phyloP scores from a whole-genome alignment of 2,888 invertebrate genomes.

The Drosophila incognita region DNA sequence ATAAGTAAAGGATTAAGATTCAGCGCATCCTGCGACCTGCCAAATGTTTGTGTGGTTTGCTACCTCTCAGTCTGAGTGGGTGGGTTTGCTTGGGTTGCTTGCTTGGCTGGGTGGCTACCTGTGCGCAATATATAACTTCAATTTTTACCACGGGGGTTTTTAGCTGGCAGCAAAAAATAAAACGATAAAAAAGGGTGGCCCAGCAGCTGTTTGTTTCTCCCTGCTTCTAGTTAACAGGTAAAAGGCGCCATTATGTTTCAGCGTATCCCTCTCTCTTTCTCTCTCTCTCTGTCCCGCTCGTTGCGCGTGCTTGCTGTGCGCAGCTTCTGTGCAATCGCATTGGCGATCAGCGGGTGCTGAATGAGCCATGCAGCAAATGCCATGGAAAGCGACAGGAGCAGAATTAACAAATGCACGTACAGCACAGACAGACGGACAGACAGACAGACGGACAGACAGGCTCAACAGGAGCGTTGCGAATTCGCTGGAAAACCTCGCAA shows the following conservation, averaged over 20 bases:
- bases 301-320: slow-evolving; percentile 39
- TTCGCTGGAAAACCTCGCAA: slow-evolving; percentile 49
- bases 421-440: not conserved
- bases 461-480: slow-evolving; percentile 47
- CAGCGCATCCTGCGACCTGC: slow-evolving; percentile 26
- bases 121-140: not conserved
- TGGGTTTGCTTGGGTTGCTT: slow-evolving; percentile 1
- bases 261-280: not conserved
- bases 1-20: slow-evolving; percentile 74
- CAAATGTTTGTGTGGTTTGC: slow-evolving; percentile 14
- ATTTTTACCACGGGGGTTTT: not conserved
- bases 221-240: not conserved
- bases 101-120: not conserved
- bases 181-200: slow-evolving; percentile 2
- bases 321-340: slow-evolving; percentile 54
- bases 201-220: slow-evolving; percentile 1
- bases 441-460: not conserved
- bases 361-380: slow-evolving; percentile 54
- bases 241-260: not conserved
- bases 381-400: slow-evolving; percentile 53
- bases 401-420: slow-evolving; percentile 8
- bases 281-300: not conserved
- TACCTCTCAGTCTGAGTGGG: slow-evolving; percentile 41
- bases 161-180: not conserved
- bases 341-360: slow-evolving; percentile 66